These are phyloP conservation scores for Syngnathoides biaculeatus DNA, from an alignment of 2,113 vertebrate species.

Conservation along the genomic window DNA sequence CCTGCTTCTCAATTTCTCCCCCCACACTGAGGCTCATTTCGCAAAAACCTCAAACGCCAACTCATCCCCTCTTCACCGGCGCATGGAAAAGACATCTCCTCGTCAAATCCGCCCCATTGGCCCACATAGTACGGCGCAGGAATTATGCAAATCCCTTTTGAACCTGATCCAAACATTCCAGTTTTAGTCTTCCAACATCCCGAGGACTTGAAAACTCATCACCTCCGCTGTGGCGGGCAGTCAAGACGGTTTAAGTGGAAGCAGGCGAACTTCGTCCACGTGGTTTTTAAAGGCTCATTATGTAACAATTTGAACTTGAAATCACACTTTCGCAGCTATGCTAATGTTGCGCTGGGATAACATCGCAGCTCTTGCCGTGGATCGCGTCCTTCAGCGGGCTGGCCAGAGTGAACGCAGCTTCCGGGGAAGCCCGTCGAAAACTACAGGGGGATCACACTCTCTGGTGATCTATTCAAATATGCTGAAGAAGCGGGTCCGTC, in stretches of 20 bases:
- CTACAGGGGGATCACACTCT: too few relatives aligned
- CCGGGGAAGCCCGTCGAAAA: too few relatives aligned
- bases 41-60: not conserved
- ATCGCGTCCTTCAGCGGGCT: too few relatives aligned
- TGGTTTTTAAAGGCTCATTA: not conserved
- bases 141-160: slow-evolving; percentile 19
- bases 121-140: slow-evolving; percentile 10
- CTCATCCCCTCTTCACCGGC: not conserved
- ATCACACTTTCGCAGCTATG: not conserved
- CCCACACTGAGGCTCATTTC: not conserved
- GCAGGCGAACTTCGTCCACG: not conserved
- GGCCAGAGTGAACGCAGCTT: too few relatives aligned
- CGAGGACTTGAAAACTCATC: not conserved
- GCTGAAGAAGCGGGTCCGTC: too few relatives aligned
- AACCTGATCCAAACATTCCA: not conserved
- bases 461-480: too few relatives aligned
- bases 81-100: slow-evolving; percentile 33
- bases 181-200: not conserved
- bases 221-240: not conserved
- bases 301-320: not conserved
- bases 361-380: too few relatives aligned
- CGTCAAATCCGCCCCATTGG: not conserved
- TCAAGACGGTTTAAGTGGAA: not conserved
- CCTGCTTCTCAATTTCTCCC: too few relatives aligned
- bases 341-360: not conserved